Evolutionary conservation across 2,888 invertebrate species (phyloP), one percentile per base, ranked within the genome.

Genomic region (Alcis repandata): DNA sequence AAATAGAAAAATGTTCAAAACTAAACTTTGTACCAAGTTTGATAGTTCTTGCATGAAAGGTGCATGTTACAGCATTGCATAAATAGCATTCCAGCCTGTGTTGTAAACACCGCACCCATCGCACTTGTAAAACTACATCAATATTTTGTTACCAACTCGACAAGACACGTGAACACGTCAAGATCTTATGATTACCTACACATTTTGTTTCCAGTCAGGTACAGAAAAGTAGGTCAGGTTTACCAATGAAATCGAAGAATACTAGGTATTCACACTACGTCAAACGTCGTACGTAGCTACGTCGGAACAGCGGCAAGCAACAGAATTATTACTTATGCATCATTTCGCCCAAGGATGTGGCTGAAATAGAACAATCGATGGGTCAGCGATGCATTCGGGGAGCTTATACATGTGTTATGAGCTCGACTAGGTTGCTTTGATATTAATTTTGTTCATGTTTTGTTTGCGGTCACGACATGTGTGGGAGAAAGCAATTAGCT

Each of bases 401-500:
- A 72, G 61, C 62, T 69, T 60, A 72, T 70, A 64, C 64, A 70
- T 70, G 58, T 27, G 33, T 70, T 62, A 70, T 72, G 63, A 70
- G 52, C 9, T n/a, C 2, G 32, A 27, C 49, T 61, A 61, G 63
- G 58, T 57, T 59, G 38, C 46, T n/a, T 19, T 19, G n/a, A 13
- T 56, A 19, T 45, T 43, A 36, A 27, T 4, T 27, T n/a, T n/a
- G n/a, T n/a, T n/a, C n/a, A n/a, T n/a, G n/a, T n/a, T 53, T 40
- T 40, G 40, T 53, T 53, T 40, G 11, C 19, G 6, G 27, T 32
- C 10, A 48, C 15, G 13, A 8, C 15, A 48, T 48, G 27, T 27
- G 46, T 27, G n/a, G 46, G 13, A 27, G 13, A 13, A 22, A 45
- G 8, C 9, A 43, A 10, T 36, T 10, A 13, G 11, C 13, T 13